These are phyloP conservation scores for Rhopalosiphum nymphaeae DNA, from an alignment of 2,888 invertebrate genomes.

Conservation along the genomic window DNA sequence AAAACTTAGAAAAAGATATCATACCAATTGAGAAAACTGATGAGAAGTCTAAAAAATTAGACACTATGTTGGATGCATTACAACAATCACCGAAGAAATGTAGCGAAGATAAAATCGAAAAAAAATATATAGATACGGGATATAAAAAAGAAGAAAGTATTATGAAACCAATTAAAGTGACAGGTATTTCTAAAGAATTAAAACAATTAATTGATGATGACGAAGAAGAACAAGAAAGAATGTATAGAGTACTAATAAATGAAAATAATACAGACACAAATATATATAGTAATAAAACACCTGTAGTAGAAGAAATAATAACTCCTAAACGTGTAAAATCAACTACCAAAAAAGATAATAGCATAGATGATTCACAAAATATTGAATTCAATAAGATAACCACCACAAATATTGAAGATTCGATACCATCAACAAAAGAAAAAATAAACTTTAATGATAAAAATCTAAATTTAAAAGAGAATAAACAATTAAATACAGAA, in stretches of 20 bases:
- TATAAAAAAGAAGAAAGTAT: conserved; percentile 43
- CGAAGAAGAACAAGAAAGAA: conserved; percentile 65
- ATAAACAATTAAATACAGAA: not conserved
- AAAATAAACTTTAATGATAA: not conserved
- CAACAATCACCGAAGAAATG: not conserved
- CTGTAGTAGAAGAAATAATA: conserved; percentile 66
- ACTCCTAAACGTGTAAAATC: conserved; percentile 62
- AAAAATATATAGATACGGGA: conserved; percentile 44
- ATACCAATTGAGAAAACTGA: not conserved
- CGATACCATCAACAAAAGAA: not conserved
- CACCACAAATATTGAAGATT: not conserved
- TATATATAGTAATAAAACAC: conserved; percentile 15
- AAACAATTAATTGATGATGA: conserved; percentile 67
- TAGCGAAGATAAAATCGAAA: conserved; percentile 43
- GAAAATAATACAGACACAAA: conserved; percentile 22
- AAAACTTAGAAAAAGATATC: conserved; percentile 23
- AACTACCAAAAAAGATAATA: conserved; percentile 54
- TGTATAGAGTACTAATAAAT: conserved; percentile 66
- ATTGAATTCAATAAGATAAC: not conserved
- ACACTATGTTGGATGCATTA: not conserved
- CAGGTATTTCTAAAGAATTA: conserved; percentile 66
- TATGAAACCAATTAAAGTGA: conserved; percentile 61
- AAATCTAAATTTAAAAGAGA: not conserved
- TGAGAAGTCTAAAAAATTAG: not conserved
- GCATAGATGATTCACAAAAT: conserved; percentile 22